Evolutionary conservation across 1,140 invertebrate species (phyloP), one percentile per base, ranked within the genome.

Genomic region (Drosophila parabipectinata): DNA sequence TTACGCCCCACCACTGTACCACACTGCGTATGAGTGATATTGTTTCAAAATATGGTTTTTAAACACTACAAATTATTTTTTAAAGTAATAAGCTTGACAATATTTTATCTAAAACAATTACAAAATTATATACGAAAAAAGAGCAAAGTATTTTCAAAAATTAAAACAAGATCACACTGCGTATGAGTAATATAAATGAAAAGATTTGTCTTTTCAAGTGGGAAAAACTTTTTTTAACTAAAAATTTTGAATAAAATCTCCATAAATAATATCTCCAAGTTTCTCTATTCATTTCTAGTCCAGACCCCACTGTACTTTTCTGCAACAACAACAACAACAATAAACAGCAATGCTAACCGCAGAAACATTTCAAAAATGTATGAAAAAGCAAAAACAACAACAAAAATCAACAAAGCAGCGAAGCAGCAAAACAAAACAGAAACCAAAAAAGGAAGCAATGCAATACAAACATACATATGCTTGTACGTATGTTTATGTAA

Each of bases 301-400:
- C 44, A 66, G 5, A 5, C 6, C 14, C 18, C 45, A 39, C 62
- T 66, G 62, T 62, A 44, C 41, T 37, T 32, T 32, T 4, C 26
- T 50, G 10, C 7, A 15, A 34, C 41, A 67, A 37, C 15, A 15
- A 37, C 15, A 15, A 15, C 15, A 15, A 15, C 57, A 44, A 39
- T 21, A 30, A 50, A 12, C 3, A 37, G 10, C 72, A 51, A 62
- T 52, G 56, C n/a, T 55, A 68, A 85, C 67, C 72, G 72, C 77
- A 77, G 71, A 77, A 74, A 60, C 63, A 85, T 73, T 80, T 77
- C 32, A 77, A 77, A 84, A 85, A 84, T 80, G 48, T 53, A 57
- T 57, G 50, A 59, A 50, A 63, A 45, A 14, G 34, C 34, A 55
- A 45, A 48, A 44, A 37, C 37, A 66, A 39, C 47, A 24, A 15